A percentile compares a stretch with the other conserved stretches of the same genome.
phyloP scores from a whole-genome alignment of 2,113 vertebrate species.

The Diphyllodes magnificus region DNA sequence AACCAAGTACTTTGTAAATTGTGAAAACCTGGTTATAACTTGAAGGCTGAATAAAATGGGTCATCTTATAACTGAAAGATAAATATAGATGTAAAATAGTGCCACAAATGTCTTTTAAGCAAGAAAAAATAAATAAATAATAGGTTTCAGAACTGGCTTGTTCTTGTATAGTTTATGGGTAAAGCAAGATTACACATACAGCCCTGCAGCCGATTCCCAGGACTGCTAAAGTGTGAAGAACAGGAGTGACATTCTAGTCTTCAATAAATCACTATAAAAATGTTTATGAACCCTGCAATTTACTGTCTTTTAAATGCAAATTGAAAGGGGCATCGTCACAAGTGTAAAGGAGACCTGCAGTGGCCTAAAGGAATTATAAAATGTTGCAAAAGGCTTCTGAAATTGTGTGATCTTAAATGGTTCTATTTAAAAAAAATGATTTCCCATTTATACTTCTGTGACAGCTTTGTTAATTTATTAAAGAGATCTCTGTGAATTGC shows the following conservation, averaged over 20 bases:
- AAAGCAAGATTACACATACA: slow-evolving; percentile 61
- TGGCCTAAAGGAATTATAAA: slow-evolving; percentile 67
- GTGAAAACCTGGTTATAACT: slow-evolving; percentile 54
- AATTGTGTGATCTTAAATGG: slow-evolving; percentile 61
- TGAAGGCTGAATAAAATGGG: slow-evolving; percentile 66
- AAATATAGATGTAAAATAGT: slow-evolving; percentile 54
- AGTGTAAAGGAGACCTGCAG: slow-evolving; percentile 70
- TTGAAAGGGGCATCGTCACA: slow-evolving; percentile 69
- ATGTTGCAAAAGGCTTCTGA: slow-evolving; percentile 42
- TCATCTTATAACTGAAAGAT: slow-evolving; percentile 60
- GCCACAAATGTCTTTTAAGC: slow-evolving; percentile 36
- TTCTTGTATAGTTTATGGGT: slow-evolving; percentile 65
- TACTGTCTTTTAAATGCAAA: slow-evolving; percentile 83
- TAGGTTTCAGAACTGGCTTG: slow-evolving; percentile 17
- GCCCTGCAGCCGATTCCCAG: slow-evolving; percentile 70
- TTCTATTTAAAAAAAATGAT: slow-evolving; percentile 59
- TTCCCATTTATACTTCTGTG: slow-evolving; percentile 55
- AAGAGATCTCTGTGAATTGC: slow-evolving; percentile 26
- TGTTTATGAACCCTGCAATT: slow-evolving; percentile 83
- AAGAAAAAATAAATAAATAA: slow-evolving; percentile 58
- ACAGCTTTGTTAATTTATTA: slow-evolving; percentile 63
- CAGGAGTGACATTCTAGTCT: slow-evolving; percentile 71
- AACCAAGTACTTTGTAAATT: slow-evolving; percentile 66
- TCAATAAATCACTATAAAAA: slow-evolving; percentile 82
- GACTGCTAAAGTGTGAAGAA: slow-evolving; percentile 80